Evolutionary conservation across 2,113 vertebrate species (phyloP).

Genomic region (Nettapus auritus): DNA sequence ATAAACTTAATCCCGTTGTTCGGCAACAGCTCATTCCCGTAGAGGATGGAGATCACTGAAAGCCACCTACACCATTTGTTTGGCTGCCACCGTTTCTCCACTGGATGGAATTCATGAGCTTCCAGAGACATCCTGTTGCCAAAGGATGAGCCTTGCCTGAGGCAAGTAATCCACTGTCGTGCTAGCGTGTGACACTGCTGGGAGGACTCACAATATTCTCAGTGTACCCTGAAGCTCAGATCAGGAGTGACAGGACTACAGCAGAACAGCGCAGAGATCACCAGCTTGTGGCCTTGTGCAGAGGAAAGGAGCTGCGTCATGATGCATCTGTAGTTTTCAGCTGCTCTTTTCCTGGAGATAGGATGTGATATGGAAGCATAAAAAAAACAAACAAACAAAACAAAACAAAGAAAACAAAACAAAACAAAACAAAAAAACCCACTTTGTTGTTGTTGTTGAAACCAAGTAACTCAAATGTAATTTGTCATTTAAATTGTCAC

Average conservation of each 20-base stretch:
- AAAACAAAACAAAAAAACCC: no score
- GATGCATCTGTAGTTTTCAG: background rate
- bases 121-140: background rate
- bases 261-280: background rate
- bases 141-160: background rate
- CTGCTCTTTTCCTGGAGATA: background rate
- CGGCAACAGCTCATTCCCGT: background rate
- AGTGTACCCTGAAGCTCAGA: background rate
- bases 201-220: background rate
- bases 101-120: background rate
- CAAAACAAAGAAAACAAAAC: no score
- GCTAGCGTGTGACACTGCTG: background rate
- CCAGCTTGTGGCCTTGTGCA: background rate
- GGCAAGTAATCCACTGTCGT: background rate
- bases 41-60: background rate
- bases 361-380: background rate
- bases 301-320: background rate
- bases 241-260: background rate
- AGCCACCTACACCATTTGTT: background rate
- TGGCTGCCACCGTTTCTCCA: background rate
- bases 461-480: background rate
- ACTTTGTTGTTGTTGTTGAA: background rate
- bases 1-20: background rate
- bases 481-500: background rate
- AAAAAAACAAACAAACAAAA: background rate